Percentiles rank a stretch among this genome's conserved stretches.
Conservation (phyloP, 2,797 vertebrate genomes). For the Tragelaphus oryx region DNA sequence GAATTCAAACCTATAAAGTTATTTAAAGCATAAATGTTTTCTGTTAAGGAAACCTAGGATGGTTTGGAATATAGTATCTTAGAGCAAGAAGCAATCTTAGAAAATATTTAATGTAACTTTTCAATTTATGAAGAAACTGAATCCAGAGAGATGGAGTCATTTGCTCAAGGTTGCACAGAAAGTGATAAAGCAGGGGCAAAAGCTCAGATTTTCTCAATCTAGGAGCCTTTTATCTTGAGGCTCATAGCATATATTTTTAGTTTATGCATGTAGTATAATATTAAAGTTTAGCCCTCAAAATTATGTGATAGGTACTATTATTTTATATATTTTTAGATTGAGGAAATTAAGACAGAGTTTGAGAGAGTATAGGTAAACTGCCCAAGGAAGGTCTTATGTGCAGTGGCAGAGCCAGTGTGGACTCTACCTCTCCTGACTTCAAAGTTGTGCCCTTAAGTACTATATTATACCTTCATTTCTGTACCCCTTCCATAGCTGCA, state of each 20-base stretch:
- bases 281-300: slow-evolving; percentile 16
- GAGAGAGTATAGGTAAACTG: not conserved
- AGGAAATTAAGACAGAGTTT: not conserved
- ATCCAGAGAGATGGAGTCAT: not conserved
- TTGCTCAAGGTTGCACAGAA: not conserved
- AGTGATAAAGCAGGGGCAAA: not conserved
- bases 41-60: not conserved
- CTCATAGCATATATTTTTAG: not conserved
- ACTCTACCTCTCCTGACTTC: not conserved
- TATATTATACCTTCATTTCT: not conserved
- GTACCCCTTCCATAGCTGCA: not conserved
- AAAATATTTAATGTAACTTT: not conserved
- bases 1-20: slow-evolving; percentile 21
- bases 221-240: not conserved
- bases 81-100: not conserved
- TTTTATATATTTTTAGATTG: not conserved
- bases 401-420: not conserved
- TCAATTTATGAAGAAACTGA: not conserved
- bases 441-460: not conserved
- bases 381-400: not conserved
- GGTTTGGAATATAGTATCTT: not conserved
- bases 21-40: slow-evolving; percentile 10
- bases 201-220: not conserved
- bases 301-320: not conserved
- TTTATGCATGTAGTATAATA: not conserved